Evolutionary conservation across 2,113 vertebrate species (phyloP), one percentile per base, ranked within the genome.

Genomic region (Chauna torquata): DNA sequence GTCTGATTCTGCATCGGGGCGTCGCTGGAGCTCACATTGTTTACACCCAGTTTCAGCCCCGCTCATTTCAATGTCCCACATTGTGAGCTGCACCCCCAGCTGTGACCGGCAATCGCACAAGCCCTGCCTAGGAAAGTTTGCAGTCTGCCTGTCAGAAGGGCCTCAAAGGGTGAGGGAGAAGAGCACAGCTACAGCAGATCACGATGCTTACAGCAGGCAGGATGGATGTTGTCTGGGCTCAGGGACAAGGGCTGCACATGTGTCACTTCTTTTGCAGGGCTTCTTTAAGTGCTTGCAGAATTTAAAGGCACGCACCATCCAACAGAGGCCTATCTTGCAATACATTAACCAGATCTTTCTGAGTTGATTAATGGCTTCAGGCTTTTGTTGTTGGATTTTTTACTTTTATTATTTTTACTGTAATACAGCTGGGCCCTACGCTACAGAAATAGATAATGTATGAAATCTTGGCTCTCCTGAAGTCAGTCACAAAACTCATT

Each of bases 311-410:
- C 1, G 3, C 50, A 72, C 61, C 8, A 4, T 59, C 69, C 88
- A 72, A 77, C 71, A 82, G 71, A 49, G 91, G 71, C 65, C 90
- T 78, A 87, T 88, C 86, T 91, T 82, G 79, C 82, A 84, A 68
- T 82, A 82, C 38, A 76, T 95, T 95, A 94, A 86, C 86, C 94
- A 95, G 80, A 82, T 88, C 86, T 92, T 92, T 91, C 90, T 44
- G 65, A 40, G 65, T 25, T 95, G 94, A 91, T 94, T 89, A 92
- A 94, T 94, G 74, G 49, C 78, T 79, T 85, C 74, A 80, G 78
- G 54, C 82, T 86, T 95, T 87, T 91, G 69, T 75, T 86, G 84
- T 52, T 61, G 66, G 58, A 44, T 44, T 94, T 85, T 87, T 86
- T 62, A 6, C 59, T 58, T 44, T 52, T 18, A 5, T 44, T 70